These are phyloP conservation scores for Oxystoma pomonae DNA, from an alignment of 2,888 invertebrate genomes.

Conservation along the genomic window DNA sequence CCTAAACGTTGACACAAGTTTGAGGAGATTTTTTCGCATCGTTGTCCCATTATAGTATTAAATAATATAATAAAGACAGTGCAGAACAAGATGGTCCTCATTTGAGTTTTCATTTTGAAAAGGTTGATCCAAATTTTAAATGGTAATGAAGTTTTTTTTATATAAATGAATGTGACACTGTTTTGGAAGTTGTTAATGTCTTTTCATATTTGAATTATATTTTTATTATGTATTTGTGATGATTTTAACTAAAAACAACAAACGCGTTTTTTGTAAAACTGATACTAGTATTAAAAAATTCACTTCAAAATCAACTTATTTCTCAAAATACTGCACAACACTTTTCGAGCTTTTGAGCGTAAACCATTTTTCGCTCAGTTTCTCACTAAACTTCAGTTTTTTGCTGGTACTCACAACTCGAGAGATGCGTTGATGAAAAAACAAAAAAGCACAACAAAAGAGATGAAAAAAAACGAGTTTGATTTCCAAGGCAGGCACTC, in stretches of 20 bases:
- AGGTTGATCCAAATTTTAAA: too few relatives aligned
- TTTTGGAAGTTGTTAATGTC: neutral
- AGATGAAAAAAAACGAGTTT: neutral
- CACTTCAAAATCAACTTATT: too few relatives aligned
- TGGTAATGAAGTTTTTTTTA: too few relatives aligned
- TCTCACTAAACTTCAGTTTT: neutral
- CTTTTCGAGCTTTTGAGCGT: neutral
- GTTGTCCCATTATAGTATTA: constrained; percentile 14
- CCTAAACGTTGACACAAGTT: constrained; percentile 78
- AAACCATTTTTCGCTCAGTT: neutral
- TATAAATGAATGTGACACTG: constrained; percentile 36
- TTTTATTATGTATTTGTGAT: too few relatives aligned
- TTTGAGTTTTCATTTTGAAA: too few relatives aligned
- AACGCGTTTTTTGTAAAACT: too few relatives aligned
- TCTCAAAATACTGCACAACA: neutral
- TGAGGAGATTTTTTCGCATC: constrained; percentile 73
- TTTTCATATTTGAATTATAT: too few relatives aligned
- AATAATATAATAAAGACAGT: too few relatives aligned
- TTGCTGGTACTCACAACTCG: neutral
- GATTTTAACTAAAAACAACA: too few relatives aligned
- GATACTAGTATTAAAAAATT: too few relatives aligned
- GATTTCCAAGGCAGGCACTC: neutral
- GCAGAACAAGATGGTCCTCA: too few relatives aligned
- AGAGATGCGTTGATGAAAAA: neutral
- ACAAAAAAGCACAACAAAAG: neutral